Evolutionary conservation across 2,888 invertebrate species (phyloP).

Genomic region (Hesperia comma): DNA sequence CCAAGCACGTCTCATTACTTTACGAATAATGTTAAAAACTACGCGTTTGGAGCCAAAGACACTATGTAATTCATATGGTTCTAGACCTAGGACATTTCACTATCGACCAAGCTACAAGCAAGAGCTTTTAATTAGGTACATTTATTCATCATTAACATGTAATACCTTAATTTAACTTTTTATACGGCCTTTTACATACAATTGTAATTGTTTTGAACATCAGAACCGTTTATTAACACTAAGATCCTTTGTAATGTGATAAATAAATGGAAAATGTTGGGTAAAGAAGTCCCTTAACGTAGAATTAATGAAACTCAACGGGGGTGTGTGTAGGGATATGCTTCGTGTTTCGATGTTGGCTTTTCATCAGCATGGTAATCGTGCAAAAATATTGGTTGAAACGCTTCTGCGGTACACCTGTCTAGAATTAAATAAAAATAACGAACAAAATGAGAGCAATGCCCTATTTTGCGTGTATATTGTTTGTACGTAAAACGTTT

Average conservation of each 20-base stretch:
- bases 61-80: too few relatives aligned
- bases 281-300: slow-evolving; percentile 59
- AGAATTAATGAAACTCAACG: slow-evolving; percentile 63
- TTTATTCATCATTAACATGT: too few relatives aligned
- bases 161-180: too few relatives aligned
- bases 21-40: too few relatives aligned
- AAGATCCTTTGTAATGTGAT: slow-evolving; percentile 16
- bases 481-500: slow-evolving; percentile 29
- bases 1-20: too few relatives aligned
- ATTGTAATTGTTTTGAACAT: neutral
- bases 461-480: slow-evolving; percentile 58
- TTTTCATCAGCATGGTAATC: slow-evolving; percentile 83
- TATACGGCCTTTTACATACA: neutral
- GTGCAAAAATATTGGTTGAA: slow-evolving; percentile 78
- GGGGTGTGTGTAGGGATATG: slow-evolving; percentile 54
- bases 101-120: too few relatives aligned
- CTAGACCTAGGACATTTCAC: too few relatives aligned
- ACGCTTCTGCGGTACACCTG: slow-evolving; percentile 71
- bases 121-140: too few relatives aligned
- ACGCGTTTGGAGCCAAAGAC: too few relatives aligned
- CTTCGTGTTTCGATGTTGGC: slow-evolving; percentile 72
- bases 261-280: slow-evolving; percentile 28
- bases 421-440: slow-evolving; percentile 83
- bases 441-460: slow-evolving; percentile 67
- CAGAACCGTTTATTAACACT: slow-evolving; percentile 15